These are phyloP conservation scores for Centropristis striata DNA, from an alignment of 2,113 vertebrate genomes.

Conservation along the genomic window DNA sequence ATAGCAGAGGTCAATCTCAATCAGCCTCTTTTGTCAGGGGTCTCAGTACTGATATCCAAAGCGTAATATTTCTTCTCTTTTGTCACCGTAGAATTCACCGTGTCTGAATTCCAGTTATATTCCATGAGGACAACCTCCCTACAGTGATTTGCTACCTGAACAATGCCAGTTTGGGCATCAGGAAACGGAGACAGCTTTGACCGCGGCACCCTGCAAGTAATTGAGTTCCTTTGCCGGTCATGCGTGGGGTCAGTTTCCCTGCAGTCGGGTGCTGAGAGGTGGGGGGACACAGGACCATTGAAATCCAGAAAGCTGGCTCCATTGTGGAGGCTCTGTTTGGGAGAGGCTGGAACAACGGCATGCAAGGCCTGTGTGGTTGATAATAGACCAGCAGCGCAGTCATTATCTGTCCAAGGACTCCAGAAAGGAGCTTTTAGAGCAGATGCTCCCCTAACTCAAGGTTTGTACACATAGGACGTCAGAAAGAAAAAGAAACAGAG, in stretches of 20 bases:
- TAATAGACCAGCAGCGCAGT: slow-evolving; percentile 67
- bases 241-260: slow-evolving; percentile 56
- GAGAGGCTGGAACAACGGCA: slow-evolving; percentile 50
- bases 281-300: slow-evolving; percentile 21
- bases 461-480: slow-evolving; percentile 53
- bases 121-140: slow-evolving; percentile 50
- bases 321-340: slow-evolving; percentile 60
- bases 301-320: slow-evolving; percentile 46
- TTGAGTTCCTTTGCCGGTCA: slow-evolving; percentile 77
- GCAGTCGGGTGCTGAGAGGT: slow-evolving; percentile 18
- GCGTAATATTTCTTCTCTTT: slow-evolving; percentile 44
- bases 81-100: slow-evolving; percentile 18
- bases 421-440: slow-evolving; percentile 62
- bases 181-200: slow-evolving; percentile 71
- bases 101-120: slow-evolving; percentile 58
- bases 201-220: slow-evolving; percentile 70
- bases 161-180: slow-evolving; percentile 58
- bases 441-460: slow-evolving; percentile 68
- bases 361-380: slow-evolving; percentile 53
- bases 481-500: slow-evolving; percentile 33
- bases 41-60: slow-evolving; percentile 54
- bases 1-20: slow-evolving; percentile 68
- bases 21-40: slow-evolving; percentile 64
- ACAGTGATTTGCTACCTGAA: slow-evolving; percentile 58
- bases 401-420: slow-evolving; percentile 76